Percentiles rank a stretch among this genome's conserved stretches.
These are phyloP conservation scores for Tigriopus japonicus DNA, from an alignment of 1,140 invertebrate species.

Conservation along the genomic window DNA sequence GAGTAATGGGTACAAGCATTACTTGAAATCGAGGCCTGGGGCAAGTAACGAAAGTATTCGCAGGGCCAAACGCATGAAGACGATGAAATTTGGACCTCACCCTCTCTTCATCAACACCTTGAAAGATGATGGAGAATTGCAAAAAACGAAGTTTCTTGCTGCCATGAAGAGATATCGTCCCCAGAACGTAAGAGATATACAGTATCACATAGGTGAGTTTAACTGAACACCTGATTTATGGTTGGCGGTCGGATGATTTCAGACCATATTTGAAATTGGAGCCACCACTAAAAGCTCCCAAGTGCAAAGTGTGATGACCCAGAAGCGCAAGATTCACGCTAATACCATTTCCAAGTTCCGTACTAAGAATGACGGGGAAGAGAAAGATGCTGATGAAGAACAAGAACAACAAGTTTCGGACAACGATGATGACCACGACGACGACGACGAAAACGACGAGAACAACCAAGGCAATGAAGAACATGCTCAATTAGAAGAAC, in stretches of 20 bases:
- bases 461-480: no score
- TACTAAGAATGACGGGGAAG: no score
- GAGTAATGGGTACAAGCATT: conserved; percentile 75
- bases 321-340: conserved; percentile 21
- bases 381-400: no score
- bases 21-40: conserved; percentile 58
- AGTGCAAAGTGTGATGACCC: conserved; percentile 29
- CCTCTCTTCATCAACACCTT: not conserved
- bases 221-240: no score
- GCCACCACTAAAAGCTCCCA: conserved; percentile 46
- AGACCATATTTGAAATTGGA: conserved; percentile 89
- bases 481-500: no score
- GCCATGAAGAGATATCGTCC: conserved; percentile 13
- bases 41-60: conserved; percentile 74
- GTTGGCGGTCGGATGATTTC: no score
- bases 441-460: no score
- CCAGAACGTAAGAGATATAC: not conserved
- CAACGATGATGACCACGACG: no score
- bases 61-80: conserved; percentile 44
- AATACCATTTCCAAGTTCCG: no score
- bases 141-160: conserved; percentile 3
- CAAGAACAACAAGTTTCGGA: no score
- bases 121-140: not conserved
- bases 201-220: no score
- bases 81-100: conserved; percentile 12